A percentile compares a stretch with the other conserved stretches of the same genome.
These are phyloP conservation scores for Sterrhoptilus dennistouni DNA, from an alignment of 2,113 vertebrate genomes.

Conservation along the genomic window DNA sequence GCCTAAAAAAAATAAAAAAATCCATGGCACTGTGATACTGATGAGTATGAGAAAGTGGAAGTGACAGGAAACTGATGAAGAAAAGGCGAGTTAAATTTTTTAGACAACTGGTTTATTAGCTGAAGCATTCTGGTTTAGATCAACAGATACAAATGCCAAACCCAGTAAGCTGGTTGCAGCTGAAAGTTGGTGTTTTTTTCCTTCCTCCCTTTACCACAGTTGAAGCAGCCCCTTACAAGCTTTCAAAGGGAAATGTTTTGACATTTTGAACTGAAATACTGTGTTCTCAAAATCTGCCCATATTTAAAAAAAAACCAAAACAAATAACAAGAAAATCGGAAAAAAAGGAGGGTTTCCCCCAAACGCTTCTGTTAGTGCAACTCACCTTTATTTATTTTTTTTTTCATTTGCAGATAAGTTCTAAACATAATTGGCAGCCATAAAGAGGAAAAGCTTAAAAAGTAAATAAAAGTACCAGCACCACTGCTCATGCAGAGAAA, in stretches of 20 bases:
- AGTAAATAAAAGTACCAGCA: neutral
- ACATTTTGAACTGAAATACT: neutral
- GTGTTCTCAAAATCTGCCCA: neutral
- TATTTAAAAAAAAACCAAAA: neutral
- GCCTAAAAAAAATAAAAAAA: neutral
- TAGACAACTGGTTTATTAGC: slow-evolving; percentile 21
- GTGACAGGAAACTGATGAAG: slow-evolving; percentile 9
- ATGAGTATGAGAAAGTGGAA: slow-evolving; percentile 24
- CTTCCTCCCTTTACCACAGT: neutral
- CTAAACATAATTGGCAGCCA: neutral
- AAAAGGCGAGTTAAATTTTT: neutral
- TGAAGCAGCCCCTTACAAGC: neutral
- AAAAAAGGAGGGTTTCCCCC: accelerated
- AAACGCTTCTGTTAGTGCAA: neutral
- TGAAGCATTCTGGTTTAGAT: slow-evolving; percentile 8
- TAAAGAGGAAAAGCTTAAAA: neutral
- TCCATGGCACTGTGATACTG: neutral
- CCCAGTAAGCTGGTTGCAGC: neutral
- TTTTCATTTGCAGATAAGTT: neutral
- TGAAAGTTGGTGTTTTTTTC: neutral
- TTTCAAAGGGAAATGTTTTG: neutral
- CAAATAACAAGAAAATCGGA: neutral
- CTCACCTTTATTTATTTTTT: neutral
- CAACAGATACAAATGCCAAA: slow-evolving; percentile 6
- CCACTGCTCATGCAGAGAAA: neutral